phyloP scores from a whole-genome alignment of 2,797 vertebrate genomes.

The Sebastiscus tertius region DNA sequence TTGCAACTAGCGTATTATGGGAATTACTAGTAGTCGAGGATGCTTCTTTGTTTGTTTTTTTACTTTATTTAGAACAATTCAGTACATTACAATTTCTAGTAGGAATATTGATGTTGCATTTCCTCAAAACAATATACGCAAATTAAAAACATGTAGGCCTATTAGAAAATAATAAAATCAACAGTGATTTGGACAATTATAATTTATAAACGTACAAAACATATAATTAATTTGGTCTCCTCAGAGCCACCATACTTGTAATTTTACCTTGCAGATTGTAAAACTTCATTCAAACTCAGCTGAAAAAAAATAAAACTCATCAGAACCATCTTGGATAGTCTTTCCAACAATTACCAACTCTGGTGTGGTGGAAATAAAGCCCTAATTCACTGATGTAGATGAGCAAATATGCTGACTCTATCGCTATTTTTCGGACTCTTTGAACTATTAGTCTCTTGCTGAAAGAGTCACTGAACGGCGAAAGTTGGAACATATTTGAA shows the following conservation, averaged over 20 bases:
- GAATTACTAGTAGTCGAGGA: not conserved
- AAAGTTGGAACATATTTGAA: fast-evolving
- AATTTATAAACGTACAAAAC: not conserved
- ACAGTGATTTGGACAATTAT: not conserved
- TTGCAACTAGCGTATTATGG: not conserved
- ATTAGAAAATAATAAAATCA: no score
- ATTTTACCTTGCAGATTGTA: not conserved
- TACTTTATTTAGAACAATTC: not conserved
- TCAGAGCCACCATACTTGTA: not conserved
- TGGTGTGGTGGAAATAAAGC: no score
- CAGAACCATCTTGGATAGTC: no score
- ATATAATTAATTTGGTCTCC: not conserved
- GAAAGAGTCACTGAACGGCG: fast-evolving
- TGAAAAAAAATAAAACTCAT: not conserved
- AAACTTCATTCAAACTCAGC: not conserved
- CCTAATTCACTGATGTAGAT: no score
- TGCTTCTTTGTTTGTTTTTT: not conserved
- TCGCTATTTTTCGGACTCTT: no score
- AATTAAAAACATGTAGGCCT: not conserved
- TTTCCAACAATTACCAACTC: no score
- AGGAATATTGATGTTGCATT: not conserved
- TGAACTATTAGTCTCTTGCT: no score
- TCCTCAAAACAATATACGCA: not conserved
- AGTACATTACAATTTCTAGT: not conserved
- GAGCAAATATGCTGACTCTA: no score